These are phyloP conservation scores for Hipposideros armiger DNA, from an alignment of 2,113 vertebrate genomes.

Conservation along the genomic window DNA sequence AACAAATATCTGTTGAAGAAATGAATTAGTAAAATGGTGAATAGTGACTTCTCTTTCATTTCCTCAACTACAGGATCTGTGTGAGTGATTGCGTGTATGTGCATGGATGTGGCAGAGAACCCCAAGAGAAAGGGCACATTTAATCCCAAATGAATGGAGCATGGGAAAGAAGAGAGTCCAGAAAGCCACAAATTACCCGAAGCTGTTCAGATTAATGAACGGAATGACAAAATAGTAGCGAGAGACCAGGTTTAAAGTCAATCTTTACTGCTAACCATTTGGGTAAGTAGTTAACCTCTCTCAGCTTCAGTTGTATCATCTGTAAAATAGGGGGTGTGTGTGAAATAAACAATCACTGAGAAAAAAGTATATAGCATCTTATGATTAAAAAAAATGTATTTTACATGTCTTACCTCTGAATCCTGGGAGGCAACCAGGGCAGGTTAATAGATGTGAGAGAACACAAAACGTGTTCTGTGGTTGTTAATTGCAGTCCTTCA, in stretches of 20 bases:
- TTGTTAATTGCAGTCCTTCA: background rate
- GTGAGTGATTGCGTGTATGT: background rate
- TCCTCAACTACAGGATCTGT: background rate
- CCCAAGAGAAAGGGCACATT: background rate
- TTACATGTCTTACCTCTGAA: background rate
- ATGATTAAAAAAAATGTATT: background rate
- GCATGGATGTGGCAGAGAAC: background rate
- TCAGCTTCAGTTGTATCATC: background rate
- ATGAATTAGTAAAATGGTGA: slow-evolving; percentile 33
- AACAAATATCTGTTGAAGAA: slow-evolving; percentile 15
- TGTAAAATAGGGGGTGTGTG: background rate
- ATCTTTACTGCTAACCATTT: background rate
- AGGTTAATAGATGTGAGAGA: background rate
- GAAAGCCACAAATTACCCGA: background rate
- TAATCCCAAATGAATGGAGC: background rate
- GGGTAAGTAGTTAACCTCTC: background rate
- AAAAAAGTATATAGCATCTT: slow-evolving; percentile 12
- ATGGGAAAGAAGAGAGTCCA: background rate
- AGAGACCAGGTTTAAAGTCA: background rate
- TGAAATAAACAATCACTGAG: slow-evolving; percentile 11
- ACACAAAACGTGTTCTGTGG: background rate
- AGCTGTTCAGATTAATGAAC: background rate
- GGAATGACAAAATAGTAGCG: background rate
- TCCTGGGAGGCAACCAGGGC: background rate
- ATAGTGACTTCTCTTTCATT: background rate